These are phyloP conservation scores for Matsumurasca onukii DNA, from an alignment of 1,140 invertebrate species.

Conservation along the genomic window DNA sequence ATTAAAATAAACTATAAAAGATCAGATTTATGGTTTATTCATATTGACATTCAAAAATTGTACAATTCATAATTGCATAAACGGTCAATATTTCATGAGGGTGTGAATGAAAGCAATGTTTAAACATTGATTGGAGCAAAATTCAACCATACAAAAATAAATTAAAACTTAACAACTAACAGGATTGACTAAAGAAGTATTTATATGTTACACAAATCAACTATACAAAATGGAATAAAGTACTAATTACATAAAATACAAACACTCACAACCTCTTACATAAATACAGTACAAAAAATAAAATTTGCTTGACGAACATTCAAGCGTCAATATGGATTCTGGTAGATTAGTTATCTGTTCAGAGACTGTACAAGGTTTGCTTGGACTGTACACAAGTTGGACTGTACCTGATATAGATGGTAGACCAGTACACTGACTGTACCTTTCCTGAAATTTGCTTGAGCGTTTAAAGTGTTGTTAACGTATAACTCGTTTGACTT, in stretches of 20 bases:
- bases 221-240: neutral
- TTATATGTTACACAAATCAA: neutral
- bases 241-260: conserved; percentile 25
- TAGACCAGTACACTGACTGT: too few relatives aligned
- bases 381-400: too few relatives aligned
- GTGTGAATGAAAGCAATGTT: neutral
- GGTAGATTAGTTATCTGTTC: too few relatives aligned
- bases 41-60: conserved; percentile 31
- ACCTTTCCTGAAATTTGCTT: too few relatives aligned
- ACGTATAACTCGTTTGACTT: too few relatives aligned
- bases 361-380: too few relatives aligned
- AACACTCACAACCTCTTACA: conserved; percentile 29
- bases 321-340: neutral
- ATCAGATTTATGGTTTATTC: conserved; percentile 15
- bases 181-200: neutral
- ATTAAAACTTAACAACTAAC: conserved; percentile 4
- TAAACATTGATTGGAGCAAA: too few relatives aligned
- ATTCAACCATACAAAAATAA: too few relatives aligned
- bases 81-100: neutral
- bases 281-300: conserved; percentile 32
- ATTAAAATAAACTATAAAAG: neutral
- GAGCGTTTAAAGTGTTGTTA: too few relatives aligned
- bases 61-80: conserved; percentile 21
- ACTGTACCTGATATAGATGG: too few relatives aligned
- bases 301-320: conserved; percentile 14